phyloP scores from a whole-genome alignment of 2,113 vertebrate genomes.

The Callocephalon fimbriatum region DNA sequence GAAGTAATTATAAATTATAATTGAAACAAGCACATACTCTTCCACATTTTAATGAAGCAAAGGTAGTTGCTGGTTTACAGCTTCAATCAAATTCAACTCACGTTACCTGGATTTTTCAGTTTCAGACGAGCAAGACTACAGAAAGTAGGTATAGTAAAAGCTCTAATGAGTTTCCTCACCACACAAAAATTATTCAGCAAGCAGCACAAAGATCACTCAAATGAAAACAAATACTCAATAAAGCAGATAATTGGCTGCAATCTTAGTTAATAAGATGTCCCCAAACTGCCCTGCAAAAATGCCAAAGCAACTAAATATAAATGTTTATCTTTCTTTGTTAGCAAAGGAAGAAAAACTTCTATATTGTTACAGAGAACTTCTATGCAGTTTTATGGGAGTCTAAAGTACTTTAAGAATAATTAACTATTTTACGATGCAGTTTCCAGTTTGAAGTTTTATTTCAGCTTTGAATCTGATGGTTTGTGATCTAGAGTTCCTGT shows the following conservation, averaged over 20 bases:
- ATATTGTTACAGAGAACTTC: neutral
- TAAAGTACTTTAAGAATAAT: slow-evolving; percentile 38
- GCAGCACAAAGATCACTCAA: slow-evolving; percentile 50
- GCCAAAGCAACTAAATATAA: slow-evolving; percentile 38
- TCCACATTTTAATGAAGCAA: slow-evolving; percentile 44
- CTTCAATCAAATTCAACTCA: slow-evolving; percentile 52
- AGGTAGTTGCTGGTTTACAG: neutral
- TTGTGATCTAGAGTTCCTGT: neutral
- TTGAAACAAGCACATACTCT: slow-evolving; percentile 48
- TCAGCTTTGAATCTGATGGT: neutral
- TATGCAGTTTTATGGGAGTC: neutral
- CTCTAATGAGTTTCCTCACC: slow-evolving; percentile 55
- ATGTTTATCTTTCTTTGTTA: slow-evolving; percentile 26
- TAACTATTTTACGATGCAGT: neutral
- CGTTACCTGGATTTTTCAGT: slow-evolving; percentile 6
- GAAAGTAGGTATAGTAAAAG: slow-evolving; percentile 27
- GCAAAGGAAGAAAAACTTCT: slow-evolving; percentile 13
- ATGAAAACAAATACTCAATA: slow-evolving; percentile 68
- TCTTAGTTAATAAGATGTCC: slow-evolving; percentile 60
- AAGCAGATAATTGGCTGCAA: slow-evolving; percentile 63
- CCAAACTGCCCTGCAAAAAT: slow-evolving; percentile 34
- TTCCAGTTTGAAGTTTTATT: slow-evolving; percentile 22
- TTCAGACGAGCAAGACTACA: slow-evolving; percentile 3
- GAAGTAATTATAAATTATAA: slow-evolving; percentile 47
- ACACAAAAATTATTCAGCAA: slow-evolving; percentile 48